These are phyloP conservation scores for Boleophthalmus pectinirostris DNA, from an alignment of 2,113 vertebrate species.

Conservation along the genomic window DNA sequence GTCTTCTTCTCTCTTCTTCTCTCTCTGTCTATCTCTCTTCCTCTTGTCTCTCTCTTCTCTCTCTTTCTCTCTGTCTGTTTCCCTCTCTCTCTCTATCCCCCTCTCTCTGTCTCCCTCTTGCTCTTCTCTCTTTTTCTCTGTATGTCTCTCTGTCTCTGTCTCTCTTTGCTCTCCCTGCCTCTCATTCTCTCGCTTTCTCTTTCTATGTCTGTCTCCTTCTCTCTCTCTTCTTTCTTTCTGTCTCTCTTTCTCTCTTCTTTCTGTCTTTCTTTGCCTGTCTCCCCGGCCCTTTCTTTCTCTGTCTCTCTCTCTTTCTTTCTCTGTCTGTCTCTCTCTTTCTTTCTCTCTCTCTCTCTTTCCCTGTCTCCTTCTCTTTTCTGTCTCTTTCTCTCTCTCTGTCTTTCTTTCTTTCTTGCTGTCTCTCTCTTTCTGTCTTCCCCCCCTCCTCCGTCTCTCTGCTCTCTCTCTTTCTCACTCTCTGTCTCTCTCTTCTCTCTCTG, in stretches of 20 bases:
- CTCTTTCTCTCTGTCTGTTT: conserved; percentile 4
- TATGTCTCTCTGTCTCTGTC: neutral
- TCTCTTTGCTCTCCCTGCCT: neutral
- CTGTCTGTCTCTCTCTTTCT: neutral
- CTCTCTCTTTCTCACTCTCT: neutral
- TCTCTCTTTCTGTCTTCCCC: neutral
- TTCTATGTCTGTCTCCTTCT: neutral
- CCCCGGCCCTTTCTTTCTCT: neutral
- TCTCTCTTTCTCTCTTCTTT: neutral
- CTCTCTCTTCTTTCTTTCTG: conserved; percentile 14
- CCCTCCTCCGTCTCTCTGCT: neutral
- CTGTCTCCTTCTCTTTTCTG: too few species aligned
- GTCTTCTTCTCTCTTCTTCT: neutral
- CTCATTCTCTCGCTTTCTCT: neutral
- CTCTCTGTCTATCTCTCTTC: conserved; percentile 2
- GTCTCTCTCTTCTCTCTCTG: conserved; percentile 16
- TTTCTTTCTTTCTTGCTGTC: conserved; percentile 18
- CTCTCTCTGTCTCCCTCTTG: neutral
- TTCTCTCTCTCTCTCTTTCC: neutral
- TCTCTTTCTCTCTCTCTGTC: neutral
- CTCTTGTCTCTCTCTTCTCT: neutral
- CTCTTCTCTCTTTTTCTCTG: conserved; percentile 8
- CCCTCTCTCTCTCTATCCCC: too few species aligned
- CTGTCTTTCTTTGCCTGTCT: too few species aligned
- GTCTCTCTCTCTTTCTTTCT: conserved; percentile 17